Conservation (phyloP, 2,888 invertebrate species). For the Catocala fraxini region DNA sequence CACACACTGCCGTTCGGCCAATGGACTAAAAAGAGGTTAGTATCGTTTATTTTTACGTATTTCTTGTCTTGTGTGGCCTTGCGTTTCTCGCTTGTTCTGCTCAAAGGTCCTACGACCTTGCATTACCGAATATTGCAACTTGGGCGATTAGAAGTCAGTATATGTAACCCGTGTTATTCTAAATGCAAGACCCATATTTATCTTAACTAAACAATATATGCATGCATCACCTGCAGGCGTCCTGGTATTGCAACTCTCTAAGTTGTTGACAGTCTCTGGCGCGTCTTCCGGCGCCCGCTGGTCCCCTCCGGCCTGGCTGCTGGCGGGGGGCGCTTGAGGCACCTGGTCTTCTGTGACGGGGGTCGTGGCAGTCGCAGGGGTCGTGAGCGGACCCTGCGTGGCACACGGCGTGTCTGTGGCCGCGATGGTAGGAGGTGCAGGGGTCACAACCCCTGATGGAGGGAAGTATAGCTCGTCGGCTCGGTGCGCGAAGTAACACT, state of each 20-base stretch:
- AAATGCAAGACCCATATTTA: too few relatives aligned
- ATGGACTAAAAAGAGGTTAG: too few relatives aligned
- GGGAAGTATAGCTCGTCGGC: conserved; percentile 91
- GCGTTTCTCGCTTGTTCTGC: too few relatives aligned
- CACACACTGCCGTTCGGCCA: too few relatives aligned
- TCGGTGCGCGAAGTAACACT: conserved; percentile 94
- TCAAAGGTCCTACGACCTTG: too few relatives aligned
- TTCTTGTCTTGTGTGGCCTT: too few relatives aligned
- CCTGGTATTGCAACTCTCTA: conserved; percentile 68
- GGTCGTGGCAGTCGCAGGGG: conserved; percentile 35
- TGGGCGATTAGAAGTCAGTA: too few relatives aligned
- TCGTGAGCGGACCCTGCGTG: conserved; percentile 37
- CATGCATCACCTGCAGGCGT: conserved; percentile 16
- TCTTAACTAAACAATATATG: too few relatives aligned
- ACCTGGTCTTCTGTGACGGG: conserved; percentile 52
- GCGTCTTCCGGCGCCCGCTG: conserved; percentile 61
- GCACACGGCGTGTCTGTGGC: conserved; percentile 20
- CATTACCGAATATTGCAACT: too few relatives aligned
- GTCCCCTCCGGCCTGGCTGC: conserved; percentile 20
- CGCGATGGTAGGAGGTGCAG: conserved; percentile 54
- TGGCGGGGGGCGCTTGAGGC: conserved; percentile 54
- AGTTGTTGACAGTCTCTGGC: conserved; percentile 12
- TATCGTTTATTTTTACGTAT: too few relatives aligned
- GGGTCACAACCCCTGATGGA: conserved; percentile 59
- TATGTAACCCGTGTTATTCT: too few relatives aligned